These are phyloP conservation scores for Tinea pellionella DNA, from an alignment of 2,888 invertebrate genomes.

Conservation along the genomic window DNA sequence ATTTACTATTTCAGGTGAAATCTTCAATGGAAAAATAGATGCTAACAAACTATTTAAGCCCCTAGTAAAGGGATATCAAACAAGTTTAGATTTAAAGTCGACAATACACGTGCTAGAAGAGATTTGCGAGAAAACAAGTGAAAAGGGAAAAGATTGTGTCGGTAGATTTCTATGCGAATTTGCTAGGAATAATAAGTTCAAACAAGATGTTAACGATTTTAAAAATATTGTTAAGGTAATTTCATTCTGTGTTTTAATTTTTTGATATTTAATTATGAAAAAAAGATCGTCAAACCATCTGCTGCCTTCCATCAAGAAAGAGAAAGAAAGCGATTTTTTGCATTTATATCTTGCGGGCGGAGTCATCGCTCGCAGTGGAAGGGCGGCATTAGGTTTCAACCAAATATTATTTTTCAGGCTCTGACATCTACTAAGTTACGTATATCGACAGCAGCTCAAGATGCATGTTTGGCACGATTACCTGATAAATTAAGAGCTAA, in stretches of 20 bases:
- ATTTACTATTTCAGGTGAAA: conserved; percentile 40
- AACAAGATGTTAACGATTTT: conserved; percentile 45
- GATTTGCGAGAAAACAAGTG: conserved; percentile 43
- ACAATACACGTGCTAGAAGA: conserved; percentile 61
- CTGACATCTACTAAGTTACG: conserved; percentile 33
- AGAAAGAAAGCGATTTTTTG: too few species aligned
- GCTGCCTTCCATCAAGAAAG: too few species aligned
- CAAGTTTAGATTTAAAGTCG: conserved; percentile 50
- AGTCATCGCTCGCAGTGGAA: too few species aligned
- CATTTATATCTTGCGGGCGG: too few species aligned
- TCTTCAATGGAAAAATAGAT: conserved; percentile 63
- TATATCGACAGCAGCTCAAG: conserved; percentile 56
- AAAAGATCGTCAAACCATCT: too few species aligned
- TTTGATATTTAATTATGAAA: too few species aligned
- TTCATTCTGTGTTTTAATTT: neutral
- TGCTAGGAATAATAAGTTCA: conserved; percentile 47
- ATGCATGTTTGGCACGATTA: conserved; percentile 40
- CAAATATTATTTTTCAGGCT: conserved; percentile 22
- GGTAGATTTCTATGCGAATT: conserved; percentile 67
- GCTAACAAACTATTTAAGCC: conserved; percentile 54
- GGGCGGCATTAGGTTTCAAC: too few species aligned
- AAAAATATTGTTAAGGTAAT: conserved; percentile 50
- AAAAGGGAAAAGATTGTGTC: conserved; percentile 63
- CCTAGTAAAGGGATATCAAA: conserved; percentile 54
- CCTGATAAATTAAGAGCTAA: conserved; percentile 26